These are phyloP conservation scores for Andinoacara biseriatus DNA, from an alignment of 2,113 vertebrate species.

Conservation along the genomic window DNA sequence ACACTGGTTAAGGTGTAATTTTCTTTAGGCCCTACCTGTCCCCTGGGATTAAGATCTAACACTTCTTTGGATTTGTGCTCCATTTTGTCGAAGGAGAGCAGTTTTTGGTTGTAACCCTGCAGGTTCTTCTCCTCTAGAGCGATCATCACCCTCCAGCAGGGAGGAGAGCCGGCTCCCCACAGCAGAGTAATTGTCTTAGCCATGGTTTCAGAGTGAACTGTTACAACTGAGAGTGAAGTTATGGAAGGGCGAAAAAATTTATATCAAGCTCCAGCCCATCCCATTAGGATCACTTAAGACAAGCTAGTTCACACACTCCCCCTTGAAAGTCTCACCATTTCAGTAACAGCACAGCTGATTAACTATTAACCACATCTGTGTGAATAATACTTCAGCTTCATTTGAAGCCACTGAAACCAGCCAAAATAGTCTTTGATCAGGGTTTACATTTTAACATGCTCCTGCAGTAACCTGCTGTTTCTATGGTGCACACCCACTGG, in stretches of 20 bases:
- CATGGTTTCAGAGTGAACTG: slow-evolving; percentile 49
- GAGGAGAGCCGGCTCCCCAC: slow-evolving; percentile 78
- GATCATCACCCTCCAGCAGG: slow-evolving; percentile 82
- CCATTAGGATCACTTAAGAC: not conserved
- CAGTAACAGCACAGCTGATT: not conserved
- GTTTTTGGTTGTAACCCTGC: slow-evolving; percentile 73
- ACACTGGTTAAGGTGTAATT: not conserved
- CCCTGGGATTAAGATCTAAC: slow-evolving; percentile 76
- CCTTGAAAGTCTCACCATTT: not conserved
- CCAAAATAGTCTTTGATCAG: not conserved
- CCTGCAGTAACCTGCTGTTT: not conserved
- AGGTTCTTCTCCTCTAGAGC: slow-evolving; percentile 81
- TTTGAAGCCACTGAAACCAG: not conserved
- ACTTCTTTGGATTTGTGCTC: slow-evolving; percentile 79
- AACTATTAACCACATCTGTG: slow-evolving; percentile 9
- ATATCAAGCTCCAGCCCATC: not conserved
- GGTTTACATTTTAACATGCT: not conserved
- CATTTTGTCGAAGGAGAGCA: slow-evolving; percentile 77
- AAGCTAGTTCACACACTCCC: not conserved
- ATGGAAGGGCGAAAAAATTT: not conserved
- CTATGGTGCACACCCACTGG: not conserved
- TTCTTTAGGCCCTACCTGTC: slow-evolving; percentile 65
- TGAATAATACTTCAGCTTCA: not conserved
- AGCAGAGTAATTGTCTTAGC: slow-evolving; percentile 73
- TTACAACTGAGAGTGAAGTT: not conserved